A percentile compares a stretch with the other conserved stretches of the same genome.
These are phyloP conservation scores for Ariolimax columbianus DNA, from an alignment of 2,888 invertebrate species.

Conservation along the genomic window DNA sequence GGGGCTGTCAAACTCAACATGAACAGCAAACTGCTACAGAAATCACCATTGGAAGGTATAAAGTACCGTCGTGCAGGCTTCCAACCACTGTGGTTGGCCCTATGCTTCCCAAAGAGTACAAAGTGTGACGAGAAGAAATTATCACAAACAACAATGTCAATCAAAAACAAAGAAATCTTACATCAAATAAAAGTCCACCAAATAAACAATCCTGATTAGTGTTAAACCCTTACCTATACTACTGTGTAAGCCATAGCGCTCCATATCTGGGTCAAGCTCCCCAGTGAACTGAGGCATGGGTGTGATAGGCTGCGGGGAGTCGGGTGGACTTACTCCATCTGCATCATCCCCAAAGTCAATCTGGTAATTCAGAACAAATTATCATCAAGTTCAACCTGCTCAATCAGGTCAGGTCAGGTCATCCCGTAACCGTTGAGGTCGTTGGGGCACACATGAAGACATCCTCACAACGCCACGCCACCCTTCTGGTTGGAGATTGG, in stretches of 20 bases:
- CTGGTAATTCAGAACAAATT: conserved; percentile 49
- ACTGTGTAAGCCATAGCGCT: conserved; percentile 73
- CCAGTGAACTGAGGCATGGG: conserved; percentile 75
- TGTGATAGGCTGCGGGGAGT: conserved; percentile 85
- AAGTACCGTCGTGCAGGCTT: too few relatives aligned
- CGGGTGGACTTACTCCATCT: conserved; percentile 89
- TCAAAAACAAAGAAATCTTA: not conserved
- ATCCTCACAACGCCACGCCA: too few relatives aligned
- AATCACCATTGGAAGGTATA: too few relatives aligned
- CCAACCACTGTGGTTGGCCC: too few relatives aligned
- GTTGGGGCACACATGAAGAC: too few relatives aligned
- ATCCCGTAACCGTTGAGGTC: too few relatives aligned
- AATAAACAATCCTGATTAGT: not conserved
- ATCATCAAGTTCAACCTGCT: conserved; percentile 64
- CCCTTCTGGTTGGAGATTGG: too few relatives aligned
- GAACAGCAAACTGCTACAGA: too few relatives aligned
- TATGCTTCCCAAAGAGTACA: too few relatives aligned
- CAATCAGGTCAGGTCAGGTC: too few relatives aligned
- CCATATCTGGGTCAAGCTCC: conserved; percentile 75
- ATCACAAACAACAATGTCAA: not conserved
- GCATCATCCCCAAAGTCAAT: conserved; percentile 69
- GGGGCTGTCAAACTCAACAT: too few relatives aligned
- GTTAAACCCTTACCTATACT: conserved; percentile 64
- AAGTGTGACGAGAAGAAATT: not conserved
- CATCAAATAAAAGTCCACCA: not conserved